Conservation (phyloP, 2,888 invertebrate genomes). For the Leptarthrus brevirostris region DNA sequence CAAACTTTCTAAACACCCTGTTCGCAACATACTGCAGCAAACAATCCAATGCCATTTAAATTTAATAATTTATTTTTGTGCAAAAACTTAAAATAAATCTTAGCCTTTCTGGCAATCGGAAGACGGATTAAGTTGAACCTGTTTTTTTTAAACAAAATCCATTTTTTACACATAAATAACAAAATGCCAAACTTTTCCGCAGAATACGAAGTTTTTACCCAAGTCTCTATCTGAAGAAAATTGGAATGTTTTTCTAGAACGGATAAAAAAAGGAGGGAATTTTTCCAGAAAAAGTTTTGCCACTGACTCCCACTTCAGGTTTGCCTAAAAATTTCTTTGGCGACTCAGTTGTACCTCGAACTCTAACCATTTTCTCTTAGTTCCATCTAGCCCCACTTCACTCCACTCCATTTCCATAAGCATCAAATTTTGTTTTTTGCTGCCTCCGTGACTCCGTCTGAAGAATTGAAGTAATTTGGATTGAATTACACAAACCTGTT, state of each 20-base stretch:
- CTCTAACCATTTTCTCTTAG: too few species aligned
- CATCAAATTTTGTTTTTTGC: conserved; percentile 6
- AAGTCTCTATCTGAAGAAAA: conserved; percentile 33
- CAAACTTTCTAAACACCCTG: too few species aligned
- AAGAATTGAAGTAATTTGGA: conserved; percentile 26
- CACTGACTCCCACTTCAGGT: too few species aligned
- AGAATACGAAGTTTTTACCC: conserved; percentile 31
- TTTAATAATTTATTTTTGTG: conserved; percentile 20
- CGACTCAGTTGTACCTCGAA: too few species aligned
- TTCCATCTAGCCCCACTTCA: background rate
- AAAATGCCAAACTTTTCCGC: conserved; percentile 38
- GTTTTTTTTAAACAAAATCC: conserved; percentile 9
- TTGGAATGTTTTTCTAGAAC: conserved; percentile 33
- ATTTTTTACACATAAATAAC: conserved; percentile 40
- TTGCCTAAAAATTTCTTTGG: too few species aligned
- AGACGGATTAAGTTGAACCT: conserved; percentile 17
- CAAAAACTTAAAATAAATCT: conserved; percentile 32
- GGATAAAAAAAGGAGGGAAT: background rate
- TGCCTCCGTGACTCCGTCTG: background rate
- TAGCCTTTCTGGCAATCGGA: conserved; percentile 11
- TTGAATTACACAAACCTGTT: conserved; percentile 27
- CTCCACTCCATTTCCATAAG: background rate
- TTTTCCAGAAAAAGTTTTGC: too few species aligned
- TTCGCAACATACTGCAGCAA: background rate
- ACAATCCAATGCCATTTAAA: background rate